Evolutionary conservation across 2,797 vertebrate species (phyloP), one percentile per base, ranked within the genome.

Genomic region (Antennarius maculatus): DNA sequence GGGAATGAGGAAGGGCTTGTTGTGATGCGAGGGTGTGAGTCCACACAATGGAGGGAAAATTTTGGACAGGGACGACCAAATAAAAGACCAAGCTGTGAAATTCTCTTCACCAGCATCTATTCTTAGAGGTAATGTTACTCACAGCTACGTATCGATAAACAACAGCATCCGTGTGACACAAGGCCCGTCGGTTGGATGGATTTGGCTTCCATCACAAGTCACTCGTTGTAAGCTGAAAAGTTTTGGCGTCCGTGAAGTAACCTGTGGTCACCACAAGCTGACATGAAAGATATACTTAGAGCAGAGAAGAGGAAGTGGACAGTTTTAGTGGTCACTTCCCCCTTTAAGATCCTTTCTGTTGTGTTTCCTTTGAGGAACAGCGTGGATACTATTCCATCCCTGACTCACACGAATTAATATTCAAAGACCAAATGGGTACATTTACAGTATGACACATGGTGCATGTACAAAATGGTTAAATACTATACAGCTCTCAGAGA

Each of bases 11-110:
- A 85, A 86, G 85, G 81, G 80, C 76, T 87, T 6, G 59, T 84
- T 60, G 72, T 85, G 84, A 86, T 80, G 80, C 79, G 85, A 86
- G 87, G 78, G 84, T 86, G 86, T 85, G 79, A 88, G 76, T 70
- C 67, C 79, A 74, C 83, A 86, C 79, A 82, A 83, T 74, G 71
- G 71, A 84, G 76, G 66, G 68, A 72, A 50, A 54, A 71, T 69
- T 49, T 77, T 23, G 75, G 68, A 76, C 66, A 66, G 63, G 60
- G 62, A 69, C 71, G 66, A 82, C 69, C 67, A 77, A 82, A 84
- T 69, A 54, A 76, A 76, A 79, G 49, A 78, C 47, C 58, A 59
- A 76, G 64, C 53, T 65, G 58, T 69, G 62, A 78, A 54, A 56
- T 65, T 63, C 51, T 75, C 13, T 61, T 61, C 34, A 68, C 63